Conservation (phyloP, 1,140 invertebrate genomes). For the Zaprionus gabonicus region DNA sequence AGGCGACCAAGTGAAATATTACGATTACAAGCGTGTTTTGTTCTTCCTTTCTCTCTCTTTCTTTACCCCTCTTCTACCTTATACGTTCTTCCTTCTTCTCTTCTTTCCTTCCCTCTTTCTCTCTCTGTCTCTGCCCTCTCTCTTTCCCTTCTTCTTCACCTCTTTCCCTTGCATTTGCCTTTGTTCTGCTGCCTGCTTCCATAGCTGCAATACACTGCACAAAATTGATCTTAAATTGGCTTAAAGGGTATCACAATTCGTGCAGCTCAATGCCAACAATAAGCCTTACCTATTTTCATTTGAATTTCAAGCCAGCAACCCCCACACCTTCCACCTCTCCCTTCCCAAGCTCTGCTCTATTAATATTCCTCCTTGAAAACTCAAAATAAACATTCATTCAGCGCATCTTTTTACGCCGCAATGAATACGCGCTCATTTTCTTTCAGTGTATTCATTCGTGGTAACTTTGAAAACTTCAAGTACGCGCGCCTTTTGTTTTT, state of each 20-base stretch:
- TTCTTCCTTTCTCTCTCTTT: not conserved
- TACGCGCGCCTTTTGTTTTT: constrained; percentile 66
- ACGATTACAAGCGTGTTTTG: constrained; percentile 51
- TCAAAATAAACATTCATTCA: not conserved
- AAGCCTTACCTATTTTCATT: too few relatives aligned
- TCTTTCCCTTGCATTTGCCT: not conserved
- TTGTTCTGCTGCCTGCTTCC: not conserved
- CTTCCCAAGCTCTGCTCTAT: not conserved
- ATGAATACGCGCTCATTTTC: not conserved
- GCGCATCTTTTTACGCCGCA: not conserved
- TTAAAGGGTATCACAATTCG: not conserved
- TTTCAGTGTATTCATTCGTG: not conserved
- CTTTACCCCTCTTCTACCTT: not conserved
- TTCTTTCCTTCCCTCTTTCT: not conserved
- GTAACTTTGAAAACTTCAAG: constrained; percentile 55
- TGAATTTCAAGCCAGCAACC: too few relatives aligned
- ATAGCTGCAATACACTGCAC: constrained; percentile 21
- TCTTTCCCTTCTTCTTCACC: not conserved
- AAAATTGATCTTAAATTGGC: not conserved
- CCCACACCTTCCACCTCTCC: not conserved
- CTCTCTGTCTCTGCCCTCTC: not conserved
- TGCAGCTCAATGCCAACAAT: not conserved
- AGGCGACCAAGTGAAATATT: constrained; percentile 33
- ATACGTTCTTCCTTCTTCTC: not conserved
- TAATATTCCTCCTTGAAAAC: constrained; percentile 1